Evolutionary conservation across 1,140 invertebrate genomes (phyloP), one percentile per base, ranked within the genome.

Genomic region (Thaumetopoea pityocampa): DNA sequence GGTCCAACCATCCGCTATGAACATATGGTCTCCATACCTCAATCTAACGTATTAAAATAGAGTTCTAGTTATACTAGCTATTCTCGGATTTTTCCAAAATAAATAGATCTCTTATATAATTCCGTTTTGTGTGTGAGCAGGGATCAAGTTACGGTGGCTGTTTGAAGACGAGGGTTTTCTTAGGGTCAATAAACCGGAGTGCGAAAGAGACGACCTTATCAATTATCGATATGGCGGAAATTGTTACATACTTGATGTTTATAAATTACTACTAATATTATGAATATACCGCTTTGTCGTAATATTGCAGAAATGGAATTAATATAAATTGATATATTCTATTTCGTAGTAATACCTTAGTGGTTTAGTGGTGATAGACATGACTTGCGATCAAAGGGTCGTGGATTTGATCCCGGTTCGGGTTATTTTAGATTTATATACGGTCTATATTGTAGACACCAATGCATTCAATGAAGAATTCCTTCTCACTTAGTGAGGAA

Each of bases 191-290:
- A 60, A 67, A 66, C 67, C 46, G 30, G 44, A 50, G 61, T 56
- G 67, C 37, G 64, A 67, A 64, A 19, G 67, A 61, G 64, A 71
- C 58, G 52, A 67, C 56, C 49, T 56, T 67, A 66, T 71, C 64
- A 71, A 66, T 71, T 67, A 67, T 61, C 50, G 52, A 65, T 57
- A 62, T n/a, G n/a, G n/a, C n/a, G n/a, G n/a, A n/a, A n/a, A n/a
- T n/a, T n/a, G n/a, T n/a, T n/a, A n/a, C n/a, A n/a, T n/a, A n/a
- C n/a, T n/a, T n/a, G n/a, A n/a, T n/a, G n/a, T n/a, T n/a, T n/a
- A n/a, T n/a, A n/a, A n/a, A n/a, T n/a, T n/a, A n/a, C n/a, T n/a
- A n/a, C n/a, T n/a, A n/a, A n/a, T n/a, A n/a, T n/a, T n/a, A n/a
- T n/a, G n/a, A n/a, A n/a, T n/a, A n/a, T n/a, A n/a, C n/a, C 41